Percentiles rank a stretch among this genome's conserved stretches.
phyloP scores from a whole-genome alignment of 2,888 invertebrate genomes.

The Mactromeris polynyma region DNA sequence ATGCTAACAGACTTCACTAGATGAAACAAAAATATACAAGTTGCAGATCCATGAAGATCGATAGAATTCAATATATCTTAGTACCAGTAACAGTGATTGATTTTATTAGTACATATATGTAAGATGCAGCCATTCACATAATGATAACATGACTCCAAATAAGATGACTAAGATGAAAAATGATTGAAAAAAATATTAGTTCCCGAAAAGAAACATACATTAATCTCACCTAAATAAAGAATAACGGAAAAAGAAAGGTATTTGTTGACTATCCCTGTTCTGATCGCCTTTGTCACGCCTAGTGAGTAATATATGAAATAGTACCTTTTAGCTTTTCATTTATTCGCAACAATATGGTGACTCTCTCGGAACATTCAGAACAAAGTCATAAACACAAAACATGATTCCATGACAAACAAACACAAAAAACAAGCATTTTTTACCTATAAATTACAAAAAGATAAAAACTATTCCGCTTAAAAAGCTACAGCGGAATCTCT shows the following conservation, averaged over 20 bases:
- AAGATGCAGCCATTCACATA: neutral
- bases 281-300: slow-evolving; percentile 34
- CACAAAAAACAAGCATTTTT: no score
- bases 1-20: neutral
- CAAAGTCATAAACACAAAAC: no score
- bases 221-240: slow-evolving; percentile 61
- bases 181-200: neutral
- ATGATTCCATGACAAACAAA: no score
- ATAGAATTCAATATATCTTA: neutral
- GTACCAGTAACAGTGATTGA: neutral
- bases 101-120: neutral
- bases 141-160: neutral
- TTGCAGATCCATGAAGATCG: neutral
- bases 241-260: slow-evolving; percentile 66
- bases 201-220: neutral
- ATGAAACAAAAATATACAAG: neutral
- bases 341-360: neutral
- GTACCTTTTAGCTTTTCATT: neutral
- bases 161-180: neutral
- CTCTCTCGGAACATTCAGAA: no score
- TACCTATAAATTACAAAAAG: no score
- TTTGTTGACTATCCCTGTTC: slow-evolving; percentile 51
- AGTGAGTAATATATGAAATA: neutral
- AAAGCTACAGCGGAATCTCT: no score
- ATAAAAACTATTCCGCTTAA: no score